phyloP scores from a whole-genome alignment of 92 coral and sea anemone species.

The Palythoa caribaeorum region DNA sequence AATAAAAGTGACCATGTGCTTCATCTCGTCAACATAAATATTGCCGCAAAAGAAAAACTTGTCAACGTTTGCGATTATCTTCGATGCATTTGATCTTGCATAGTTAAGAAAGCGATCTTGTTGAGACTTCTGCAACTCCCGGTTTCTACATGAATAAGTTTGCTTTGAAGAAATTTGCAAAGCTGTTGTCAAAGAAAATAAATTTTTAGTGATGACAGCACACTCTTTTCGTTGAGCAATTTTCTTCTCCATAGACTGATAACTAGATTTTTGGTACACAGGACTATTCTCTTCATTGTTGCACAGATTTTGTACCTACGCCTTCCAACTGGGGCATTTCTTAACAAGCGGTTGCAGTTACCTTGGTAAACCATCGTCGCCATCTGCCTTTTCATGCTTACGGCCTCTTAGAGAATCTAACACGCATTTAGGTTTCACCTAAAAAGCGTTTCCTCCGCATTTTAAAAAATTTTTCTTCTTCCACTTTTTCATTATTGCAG shows the following conservation, averaged over 20 bases:
- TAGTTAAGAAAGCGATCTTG: not conserved
- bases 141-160: not conserved
- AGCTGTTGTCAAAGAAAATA: not conserved
- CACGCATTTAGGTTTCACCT: too few relatives aligned
- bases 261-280: not conserved
- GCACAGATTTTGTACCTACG: not conserved
- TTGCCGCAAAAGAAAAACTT: not conserved
- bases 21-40: not conserved
- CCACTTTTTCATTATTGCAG: too few relatives aligned
- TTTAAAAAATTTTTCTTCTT: too few relatives aligned
- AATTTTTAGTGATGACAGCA: not conserved
- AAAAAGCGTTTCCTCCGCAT: too few relatives aligned
- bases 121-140: not conserved
- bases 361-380: not conserved
- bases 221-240: not conserved
- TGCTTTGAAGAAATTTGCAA: not conserved
- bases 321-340: slow-evolving; percentile 6
- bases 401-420: not conserved
- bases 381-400: not conserved
- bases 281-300: not conserved
- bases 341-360: not conserved
- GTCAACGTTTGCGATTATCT: not conserved
- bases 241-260: not conserved
- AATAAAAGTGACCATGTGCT: not conserved
- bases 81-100: not conserved